phyloP scores from a whole-genome alignment of 2,888 invertebrate genomes.

The Dicycla oo region DNA sequence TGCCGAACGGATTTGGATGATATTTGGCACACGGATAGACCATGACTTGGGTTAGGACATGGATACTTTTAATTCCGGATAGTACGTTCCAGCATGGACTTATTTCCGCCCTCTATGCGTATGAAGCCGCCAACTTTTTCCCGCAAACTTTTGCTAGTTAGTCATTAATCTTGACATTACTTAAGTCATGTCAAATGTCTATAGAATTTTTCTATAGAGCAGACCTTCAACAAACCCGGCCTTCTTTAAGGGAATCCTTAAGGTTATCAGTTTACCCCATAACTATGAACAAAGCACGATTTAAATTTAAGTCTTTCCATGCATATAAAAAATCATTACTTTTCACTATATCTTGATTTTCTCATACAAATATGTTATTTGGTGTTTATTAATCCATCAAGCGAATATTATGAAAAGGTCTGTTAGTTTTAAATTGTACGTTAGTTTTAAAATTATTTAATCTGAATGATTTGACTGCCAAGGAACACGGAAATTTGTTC shows the following conservation, averaged over 20 bases:
- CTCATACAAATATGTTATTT: conserved; percentile 32
- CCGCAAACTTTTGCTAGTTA: background rate
- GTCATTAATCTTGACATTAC: background rate
- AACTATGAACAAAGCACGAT: conserved; percentile 20
- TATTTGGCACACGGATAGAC: background rate
- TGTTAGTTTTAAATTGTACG: background rate
- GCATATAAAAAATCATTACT: conserved; percentile 19
- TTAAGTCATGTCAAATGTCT: background rate
- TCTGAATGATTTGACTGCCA: background rate
- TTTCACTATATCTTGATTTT: conserved; percentile 34
- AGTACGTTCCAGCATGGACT: background rate
- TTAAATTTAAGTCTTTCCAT: conserved; percentile 23
- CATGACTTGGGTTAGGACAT: background rate
- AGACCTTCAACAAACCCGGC: background rate
- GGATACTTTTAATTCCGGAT: background rate
- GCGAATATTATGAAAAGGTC: background rate
- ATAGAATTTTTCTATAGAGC: background rate
- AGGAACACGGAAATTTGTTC: background rate
- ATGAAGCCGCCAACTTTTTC: background rate
- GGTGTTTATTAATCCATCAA: background rate
- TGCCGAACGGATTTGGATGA: background rate
- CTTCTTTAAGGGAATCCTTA: background rate
- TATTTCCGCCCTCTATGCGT: background rate
- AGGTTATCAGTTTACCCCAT: conserved; percentile 1
- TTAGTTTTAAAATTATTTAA: background rate